Percentiles rank a stretch among this genome's conserved stretches.
Evolutionary conservation across 2,113 vertebrate species (phyloP).

Genomic region (Cephalopholis sonnerati): DNA sequence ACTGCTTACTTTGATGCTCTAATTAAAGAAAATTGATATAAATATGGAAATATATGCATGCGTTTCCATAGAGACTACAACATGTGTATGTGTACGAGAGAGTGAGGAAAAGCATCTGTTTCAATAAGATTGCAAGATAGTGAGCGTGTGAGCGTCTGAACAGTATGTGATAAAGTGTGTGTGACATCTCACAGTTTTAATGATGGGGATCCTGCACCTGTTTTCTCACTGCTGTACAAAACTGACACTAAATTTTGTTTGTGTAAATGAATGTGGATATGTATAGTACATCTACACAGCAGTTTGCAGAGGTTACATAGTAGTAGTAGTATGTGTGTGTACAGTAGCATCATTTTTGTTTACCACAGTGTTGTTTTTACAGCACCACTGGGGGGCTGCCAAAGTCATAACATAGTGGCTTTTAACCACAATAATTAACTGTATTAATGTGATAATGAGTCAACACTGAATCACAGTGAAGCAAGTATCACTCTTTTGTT

Average conservation of each 20-base stretch:
- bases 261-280: not conserved
- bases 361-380: not conserved
- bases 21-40: not conserved
- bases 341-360: not conserved
- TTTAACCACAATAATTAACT: not conserved
- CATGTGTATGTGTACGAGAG: not conserved
- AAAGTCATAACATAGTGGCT: not conserved
- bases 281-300: not conserved
- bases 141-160: not conserved
- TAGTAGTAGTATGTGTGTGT: not conserved
- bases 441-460: not conserved
- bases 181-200: not conserved
- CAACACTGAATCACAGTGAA: not conserved
- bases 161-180: not conserved
- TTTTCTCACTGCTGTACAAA: not conserved
- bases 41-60: not conserved
- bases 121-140: not conserved
- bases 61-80: not conserved
- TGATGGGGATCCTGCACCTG: constrained; percentile 5
- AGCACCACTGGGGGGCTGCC: not conserved
- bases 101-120: not conserved
- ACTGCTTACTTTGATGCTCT: not conserved
- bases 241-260: not conserved
- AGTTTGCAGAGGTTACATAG: not conserved
- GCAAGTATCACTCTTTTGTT: not conserved